phyloP scores from a whole-genome alignment of 2,113 vertebrate species.

The Irena cyanogastra region DNA sequence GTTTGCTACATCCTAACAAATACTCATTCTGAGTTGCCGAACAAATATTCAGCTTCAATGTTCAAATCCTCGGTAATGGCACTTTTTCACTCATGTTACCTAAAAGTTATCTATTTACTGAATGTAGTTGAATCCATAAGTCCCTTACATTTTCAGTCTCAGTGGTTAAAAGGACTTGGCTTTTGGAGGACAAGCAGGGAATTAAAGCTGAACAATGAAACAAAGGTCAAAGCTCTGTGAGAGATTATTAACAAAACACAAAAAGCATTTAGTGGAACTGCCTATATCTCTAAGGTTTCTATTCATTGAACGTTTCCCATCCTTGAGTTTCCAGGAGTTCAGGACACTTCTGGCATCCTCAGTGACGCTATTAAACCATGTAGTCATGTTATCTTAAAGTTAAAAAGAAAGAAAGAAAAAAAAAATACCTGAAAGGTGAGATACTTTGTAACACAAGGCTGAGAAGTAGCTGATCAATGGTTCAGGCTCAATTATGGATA shows the following conservation, averaged over 20 bases:
- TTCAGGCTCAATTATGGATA: not conserved
- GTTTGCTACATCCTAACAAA: not conserved
- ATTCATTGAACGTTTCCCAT: not conserved
- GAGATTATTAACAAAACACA: not conserved
- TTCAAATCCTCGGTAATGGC: not conserved
- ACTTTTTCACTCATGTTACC: not conserved
- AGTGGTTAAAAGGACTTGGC: not conserved
- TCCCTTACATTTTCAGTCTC: not conserved
- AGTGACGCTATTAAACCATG: not conserved
- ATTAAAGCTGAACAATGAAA: not conserved
- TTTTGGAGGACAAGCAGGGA: not conserved
- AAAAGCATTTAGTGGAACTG: not conserved
- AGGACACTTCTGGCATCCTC: not conserved
- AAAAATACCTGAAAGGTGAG: not conserved
- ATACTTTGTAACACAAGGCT: not conserved
- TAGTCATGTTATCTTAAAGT: not conserved
- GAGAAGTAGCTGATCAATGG: not conserved
- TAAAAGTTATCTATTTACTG: not conserved
- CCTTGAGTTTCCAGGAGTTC: not conserved
- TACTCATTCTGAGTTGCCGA: accelerated
- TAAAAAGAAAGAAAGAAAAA: not conserved
- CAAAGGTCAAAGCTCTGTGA: not conserved
- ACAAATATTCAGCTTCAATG: not conserved
- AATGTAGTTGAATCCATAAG: not conserved
- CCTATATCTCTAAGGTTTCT: not conserved